phyloP scores from a whole-genome alignment of 2,113 vertebrate species.

The Marcusenius ussheri region DNA sequence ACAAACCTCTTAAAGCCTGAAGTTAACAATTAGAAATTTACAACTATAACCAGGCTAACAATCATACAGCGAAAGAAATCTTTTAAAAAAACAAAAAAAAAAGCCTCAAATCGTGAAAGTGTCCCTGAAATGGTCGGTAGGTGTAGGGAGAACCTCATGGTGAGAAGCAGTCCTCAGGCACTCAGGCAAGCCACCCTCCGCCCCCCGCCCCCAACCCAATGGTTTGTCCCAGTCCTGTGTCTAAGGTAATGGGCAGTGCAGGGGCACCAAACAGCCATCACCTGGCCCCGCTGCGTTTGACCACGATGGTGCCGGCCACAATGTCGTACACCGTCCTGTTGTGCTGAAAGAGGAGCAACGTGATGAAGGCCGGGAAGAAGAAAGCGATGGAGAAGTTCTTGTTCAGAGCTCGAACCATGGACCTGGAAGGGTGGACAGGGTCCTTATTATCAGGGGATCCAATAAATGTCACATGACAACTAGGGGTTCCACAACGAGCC shows the following conservation, averaged over 20 bases:
- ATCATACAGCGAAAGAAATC: not conserved
- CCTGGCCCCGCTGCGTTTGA: conserved; percentile 75
- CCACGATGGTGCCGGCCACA: conserved; percentile 91
- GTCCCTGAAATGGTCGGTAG: not conserved
- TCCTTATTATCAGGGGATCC: not conserved
- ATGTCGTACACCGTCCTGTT: conserved; percentile 95
- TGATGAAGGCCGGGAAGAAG: conserved; percentile 92
- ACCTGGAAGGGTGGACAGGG: conserved; percentile 54
- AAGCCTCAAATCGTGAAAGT: not conserved
- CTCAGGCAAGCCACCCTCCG: not conserved
- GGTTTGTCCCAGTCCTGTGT: not conserved
- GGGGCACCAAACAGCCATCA: conserved; percentile 46
- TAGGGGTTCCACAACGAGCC: not conserved
- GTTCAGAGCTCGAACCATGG: conserved; percentile 84
- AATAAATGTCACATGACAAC: not conserved
- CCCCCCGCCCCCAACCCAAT: not conserved
- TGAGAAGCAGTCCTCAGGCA: not conserved
- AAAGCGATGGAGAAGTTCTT: conserved; percentile 98
- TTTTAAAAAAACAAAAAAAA: not conserved
- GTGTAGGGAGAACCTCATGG: not conserved
- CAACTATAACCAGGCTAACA: not conserved
- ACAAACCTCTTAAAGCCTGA: not conserved
- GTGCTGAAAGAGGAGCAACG: conserved; percentile 90
- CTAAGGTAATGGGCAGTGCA: not conserved
- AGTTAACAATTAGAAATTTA: not conserved